phyloP scores from a whole-genome alignment of 1,140 invertebrate species.

The Drosophila seguyi region DNA sequence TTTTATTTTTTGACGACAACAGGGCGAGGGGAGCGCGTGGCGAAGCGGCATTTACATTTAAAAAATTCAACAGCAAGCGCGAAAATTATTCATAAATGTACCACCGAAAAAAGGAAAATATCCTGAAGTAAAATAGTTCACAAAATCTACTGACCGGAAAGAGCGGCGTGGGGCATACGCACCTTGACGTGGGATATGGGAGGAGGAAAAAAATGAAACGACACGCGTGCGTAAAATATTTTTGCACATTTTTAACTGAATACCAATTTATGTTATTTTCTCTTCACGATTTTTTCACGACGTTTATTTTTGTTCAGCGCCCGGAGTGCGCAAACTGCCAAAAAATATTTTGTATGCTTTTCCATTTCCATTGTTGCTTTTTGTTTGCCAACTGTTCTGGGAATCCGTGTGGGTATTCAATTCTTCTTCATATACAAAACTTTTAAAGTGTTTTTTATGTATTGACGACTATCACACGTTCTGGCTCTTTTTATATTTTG shows the following conservation, averaged over 20 bases:
- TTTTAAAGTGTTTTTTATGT: conserved; percentile 8
- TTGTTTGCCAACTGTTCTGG: conserved; percentile 14
- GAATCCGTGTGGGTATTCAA: conserved; percentile 3
- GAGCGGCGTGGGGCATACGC: conserved; percentile 3
- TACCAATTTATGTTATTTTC: conserved; percentile 78
- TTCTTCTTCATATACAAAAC: conserved; percentile 12
- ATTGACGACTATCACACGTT: neutral
- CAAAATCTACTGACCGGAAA: conserved; percentile 54
- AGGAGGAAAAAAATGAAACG: conserved; percentile 1
- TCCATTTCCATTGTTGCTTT: conserved; percentile 17
- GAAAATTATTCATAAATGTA: conserved; percentile 78
- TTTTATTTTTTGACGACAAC: neutral
- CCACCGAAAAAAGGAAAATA: conserved; percentile 37
- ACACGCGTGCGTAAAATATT: conserved; percentile 56
- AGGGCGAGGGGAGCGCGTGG: neutral
- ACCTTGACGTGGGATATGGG: conserved; percentile 1
- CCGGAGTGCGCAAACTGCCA: conserved; percentile 7
- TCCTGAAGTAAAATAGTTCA: conserved; percentile 13
- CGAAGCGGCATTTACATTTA: conserved; percentile 61
- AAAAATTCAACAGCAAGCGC: conserved; percentile 70
- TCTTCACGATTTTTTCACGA: conserved; percentile 18
- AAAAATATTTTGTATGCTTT: conserved; percentile 12
- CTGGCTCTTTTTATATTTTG: neutral
- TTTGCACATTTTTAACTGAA: conserved; percentile 78
- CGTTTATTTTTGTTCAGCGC: conserved; percentile 11